phyloP scores from a whole-genome alignment of 2,113 vertebrate species.

The Pteropus alecto region DNA sequence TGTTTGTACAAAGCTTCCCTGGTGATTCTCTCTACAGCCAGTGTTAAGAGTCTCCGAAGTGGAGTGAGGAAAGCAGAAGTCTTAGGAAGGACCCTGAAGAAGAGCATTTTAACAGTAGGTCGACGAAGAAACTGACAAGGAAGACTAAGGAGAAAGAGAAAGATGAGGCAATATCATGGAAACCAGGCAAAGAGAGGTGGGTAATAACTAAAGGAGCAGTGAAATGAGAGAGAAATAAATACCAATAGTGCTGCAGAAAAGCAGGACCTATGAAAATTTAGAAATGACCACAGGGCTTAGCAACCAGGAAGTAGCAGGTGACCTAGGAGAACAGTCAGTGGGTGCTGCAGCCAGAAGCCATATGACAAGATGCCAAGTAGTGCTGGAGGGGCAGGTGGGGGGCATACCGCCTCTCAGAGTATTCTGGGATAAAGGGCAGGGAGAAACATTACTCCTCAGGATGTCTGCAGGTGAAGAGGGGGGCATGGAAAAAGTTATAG shows the following conservation, averaged over 20 bases:
- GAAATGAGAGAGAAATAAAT: too few species aligned
- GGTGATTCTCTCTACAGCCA: not conserved
- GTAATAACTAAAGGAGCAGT: accelerated
- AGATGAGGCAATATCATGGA: not conserved
- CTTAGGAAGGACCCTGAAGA: not conserved
- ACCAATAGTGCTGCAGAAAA: not conserved
- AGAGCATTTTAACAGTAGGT: too few species aligned
- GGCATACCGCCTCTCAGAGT: too few species aligned
- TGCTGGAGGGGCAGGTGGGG: not conserved
- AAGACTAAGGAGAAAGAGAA: not conserved
- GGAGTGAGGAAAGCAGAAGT: not conserved
- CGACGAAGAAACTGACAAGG: not conserved
- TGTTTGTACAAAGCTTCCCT: not conserved
- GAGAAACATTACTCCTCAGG: too few species aligned
- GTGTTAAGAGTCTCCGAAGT: not conserved
- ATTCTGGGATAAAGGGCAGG: not conserved
- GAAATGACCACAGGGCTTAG: not conserved
- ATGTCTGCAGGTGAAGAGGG: not conserved
- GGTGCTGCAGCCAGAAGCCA: not conserved
- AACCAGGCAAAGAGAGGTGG: not conserved
- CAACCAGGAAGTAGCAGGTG: not conserved
- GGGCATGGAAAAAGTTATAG: not conserved
- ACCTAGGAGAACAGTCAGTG: not conserved
- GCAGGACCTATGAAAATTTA: accelerated
- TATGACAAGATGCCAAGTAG: not conserved